Evolutionary conservation across 2,888 invertebrate species (phyloP), one percentile per base, ranked within the genome.

Genomic region (Cantharis nigra): DNA sequence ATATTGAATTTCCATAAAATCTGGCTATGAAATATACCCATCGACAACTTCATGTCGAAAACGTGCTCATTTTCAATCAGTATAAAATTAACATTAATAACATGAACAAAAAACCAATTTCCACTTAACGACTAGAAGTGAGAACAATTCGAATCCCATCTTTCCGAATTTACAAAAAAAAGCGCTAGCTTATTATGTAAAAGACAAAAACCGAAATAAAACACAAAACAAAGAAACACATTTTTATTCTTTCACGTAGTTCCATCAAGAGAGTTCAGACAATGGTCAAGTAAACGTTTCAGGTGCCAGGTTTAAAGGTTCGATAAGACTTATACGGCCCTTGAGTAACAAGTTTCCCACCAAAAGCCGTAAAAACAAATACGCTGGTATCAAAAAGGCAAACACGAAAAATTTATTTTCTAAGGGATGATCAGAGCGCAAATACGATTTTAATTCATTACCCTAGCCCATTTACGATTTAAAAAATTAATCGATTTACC

Each of bases 1-100:
- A 75, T 75, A 75, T 75, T 71, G 70, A 75, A 75, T 71, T 70
- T 75, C 70, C 75, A 70, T 71, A 70, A 67, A 75, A 75, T 70
- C 70, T 64, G 33, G 18, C 63, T 33, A 28, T 67, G 71, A 64
- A 70, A 63, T 28, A 70, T 75, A 23, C 63, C 71, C 65, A 75
- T 70, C 75, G 75, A 71, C 70, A 70, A 65, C 69, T 70, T 75
- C 67, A 67, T 64, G 65, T 70, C 64, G 64, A 70, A 65, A 75
- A 63, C 70, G 70, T 70, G 75, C 71, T 70, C 75, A 75, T 75
- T 75, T 65, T 70, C 64, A 33, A 30, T 71, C 70, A 64, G 75
- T 70, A 70, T 65, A 28, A 70, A 75, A 75, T 74, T 63, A 33
- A 63, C 23, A 67, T 23, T 67, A 26, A 67, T 23, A 67, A 67